phyloP scores from a whole-genome alignment of 2,797 vertebrate species.

The Chrosomus eos region DNA sequence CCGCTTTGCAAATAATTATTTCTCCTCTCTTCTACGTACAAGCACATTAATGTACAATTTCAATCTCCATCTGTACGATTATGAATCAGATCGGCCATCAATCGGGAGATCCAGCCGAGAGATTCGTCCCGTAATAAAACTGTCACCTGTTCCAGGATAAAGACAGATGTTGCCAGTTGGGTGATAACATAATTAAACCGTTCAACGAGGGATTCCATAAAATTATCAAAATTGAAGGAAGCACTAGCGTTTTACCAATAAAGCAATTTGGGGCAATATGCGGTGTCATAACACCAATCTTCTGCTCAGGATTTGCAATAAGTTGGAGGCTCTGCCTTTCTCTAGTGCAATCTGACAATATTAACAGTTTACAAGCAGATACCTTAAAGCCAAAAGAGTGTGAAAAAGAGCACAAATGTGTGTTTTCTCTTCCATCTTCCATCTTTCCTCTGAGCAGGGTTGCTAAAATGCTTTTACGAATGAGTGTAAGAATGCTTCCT shows the following conservation, averaged over 20 bases:
- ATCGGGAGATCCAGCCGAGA: constrained; percentile 84
- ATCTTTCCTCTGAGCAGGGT: not conserved
- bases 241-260: constrained; percentile 90
- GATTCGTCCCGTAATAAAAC: constrained; percentile 89
- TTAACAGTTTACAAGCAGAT: constrained; percentile 70
- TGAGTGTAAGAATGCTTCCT: not conserved
- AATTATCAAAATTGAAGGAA: constrained; percentile 88
- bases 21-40: constrained; percentile 68
- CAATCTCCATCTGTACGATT: constrained; percentile 84
- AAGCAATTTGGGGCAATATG: constrained; percentile 87
- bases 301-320: constrained; percentile 81
- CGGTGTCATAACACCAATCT: constrained; percentile 85
- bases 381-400: constrained; percentile 63
- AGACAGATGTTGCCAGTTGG: constrained; percentile 90
- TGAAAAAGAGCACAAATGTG: constrained; percentile 41
- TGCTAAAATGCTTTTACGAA: not conserved
- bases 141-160: constrained; percentile 87
- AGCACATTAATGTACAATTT: constrained; percentile 80
- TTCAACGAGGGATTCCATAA: constrained; percentile 87
- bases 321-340: constrained; percentile 66
- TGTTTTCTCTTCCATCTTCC: not conserved
- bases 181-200: constrained; percentile 89
- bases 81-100: constrained; percentile 89
- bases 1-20: constrained; percentile 72
- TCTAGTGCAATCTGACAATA: constrained; percentile 71